Evolutionary conservation across 2,797 vertebrate genomes (phyloP).

Genomic region (Clamator glandarius): DNA sequence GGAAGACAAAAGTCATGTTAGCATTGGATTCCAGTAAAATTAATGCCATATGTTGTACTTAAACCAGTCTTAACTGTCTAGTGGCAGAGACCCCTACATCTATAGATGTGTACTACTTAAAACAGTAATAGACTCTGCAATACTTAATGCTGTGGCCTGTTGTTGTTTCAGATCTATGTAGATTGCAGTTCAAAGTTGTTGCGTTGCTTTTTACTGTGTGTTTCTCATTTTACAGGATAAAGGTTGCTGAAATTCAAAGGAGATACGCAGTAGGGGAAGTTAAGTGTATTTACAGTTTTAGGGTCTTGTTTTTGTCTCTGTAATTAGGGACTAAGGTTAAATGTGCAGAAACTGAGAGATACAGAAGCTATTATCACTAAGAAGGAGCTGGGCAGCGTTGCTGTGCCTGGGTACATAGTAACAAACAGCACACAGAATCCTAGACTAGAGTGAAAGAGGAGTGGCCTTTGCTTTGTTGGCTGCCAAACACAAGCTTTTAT

Average conservation of each 20-base stretch:
- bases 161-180: not conserved
- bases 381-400: not conserved
- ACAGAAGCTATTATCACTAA: fast-evolving
- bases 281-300: not conserved
- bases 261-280: too few relatives aligned
- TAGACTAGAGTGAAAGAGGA: not conserved
- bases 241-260: not conserved
- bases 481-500: not conserved
- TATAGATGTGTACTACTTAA: not conserved
- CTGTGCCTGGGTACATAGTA: not conserved
- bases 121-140: not conserved
- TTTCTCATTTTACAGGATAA: not conserved
- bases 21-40: not conserved
- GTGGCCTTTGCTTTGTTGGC: not conserved
- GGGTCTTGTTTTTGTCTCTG: not conserved
- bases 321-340: not conserved
- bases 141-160: not conserved
- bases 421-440: not conserved
- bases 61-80: not conserved
- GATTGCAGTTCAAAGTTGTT: not conserved
- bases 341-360: not conserved
- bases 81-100: not conserved
- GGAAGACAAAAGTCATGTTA: not conserved
- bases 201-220: not conserved
- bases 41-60: not conserved